Percentiles rank a stretch among this genome's conserved stretches.
Evolutionary conservation across 2,113 vertebrate genomes (phyloP).

Genomic region (Mormoops blainvillei): DNA sequence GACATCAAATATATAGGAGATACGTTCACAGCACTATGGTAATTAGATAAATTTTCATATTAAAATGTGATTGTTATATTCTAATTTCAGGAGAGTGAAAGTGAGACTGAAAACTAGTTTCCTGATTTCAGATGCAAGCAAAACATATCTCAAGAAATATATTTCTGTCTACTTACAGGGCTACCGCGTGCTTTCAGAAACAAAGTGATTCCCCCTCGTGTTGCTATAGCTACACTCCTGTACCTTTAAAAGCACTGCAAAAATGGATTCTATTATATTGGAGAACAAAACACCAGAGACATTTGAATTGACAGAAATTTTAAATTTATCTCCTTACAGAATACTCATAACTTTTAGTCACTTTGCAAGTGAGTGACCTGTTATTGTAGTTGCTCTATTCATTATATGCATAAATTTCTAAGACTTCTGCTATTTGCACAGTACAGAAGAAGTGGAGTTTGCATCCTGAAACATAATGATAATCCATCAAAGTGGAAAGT

Average conservation of each 20-base stretch:
- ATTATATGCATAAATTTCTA: not conserved
- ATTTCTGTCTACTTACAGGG: not conserved
- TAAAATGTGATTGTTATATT: slow-evolving; percentile 20
- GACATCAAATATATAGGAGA: not conserved
- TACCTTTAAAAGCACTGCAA: slow-evolving; percentile 37
- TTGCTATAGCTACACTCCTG: slow-evolving; percentile 43
- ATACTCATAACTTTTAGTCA: slow-evolving; percentile 22
- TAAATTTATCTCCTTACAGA: slow-evolving; percentile 10
- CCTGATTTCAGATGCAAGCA: slow-evolving; percentile 16
- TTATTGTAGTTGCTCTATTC: not conserved
- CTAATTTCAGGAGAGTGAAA: slow-evolving; percentile 37
- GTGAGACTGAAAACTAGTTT: not conserved
- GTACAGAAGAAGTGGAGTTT: slow-evolving; percentile 5
- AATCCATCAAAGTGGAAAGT: not conserved
- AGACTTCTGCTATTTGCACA: not conserved
- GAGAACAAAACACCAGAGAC: slow-evolving; percentile 38
- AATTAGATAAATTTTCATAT: slow-evolving; percentile 39
- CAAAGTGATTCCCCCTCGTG: not conserved
- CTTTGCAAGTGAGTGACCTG: slow-evolving; percentile 33
- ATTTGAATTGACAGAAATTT: slow-evolving; percentile 58
- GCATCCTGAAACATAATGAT: slow-evolving; percentile 13
- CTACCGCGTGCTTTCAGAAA: slow-evolving; percentile 5
- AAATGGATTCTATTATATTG: slow-evolving; percentile 49
- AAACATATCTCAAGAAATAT: not conserved
- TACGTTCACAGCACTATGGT: not conserved